phyloP scores from a whole-genome alignment of 2,888 invertebrate genomes.

The Nomada ruficornis region DNA sequence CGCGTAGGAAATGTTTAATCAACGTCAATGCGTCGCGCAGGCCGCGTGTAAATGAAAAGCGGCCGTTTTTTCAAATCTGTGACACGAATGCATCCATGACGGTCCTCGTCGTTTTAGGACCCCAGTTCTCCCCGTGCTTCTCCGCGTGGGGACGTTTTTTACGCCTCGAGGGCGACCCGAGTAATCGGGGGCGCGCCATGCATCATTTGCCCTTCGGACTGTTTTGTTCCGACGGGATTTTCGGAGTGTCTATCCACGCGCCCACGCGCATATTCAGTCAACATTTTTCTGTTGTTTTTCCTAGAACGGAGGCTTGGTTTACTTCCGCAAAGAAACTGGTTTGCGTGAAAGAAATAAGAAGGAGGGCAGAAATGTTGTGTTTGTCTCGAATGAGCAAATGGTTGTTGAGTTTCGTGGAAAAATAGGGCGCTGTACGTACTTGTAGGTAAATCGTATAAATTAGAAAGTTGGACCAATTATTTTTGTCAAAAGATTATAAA shows the following conservation, averaged over 20 bases:
- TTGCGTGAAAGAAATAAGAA: no score
- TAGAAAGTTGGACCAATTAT: no score
- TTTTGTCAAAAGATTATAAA: no score
- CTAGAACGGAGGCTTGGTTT: no score
- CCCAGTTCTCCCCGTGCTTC: slow-evolving; percentile 4
- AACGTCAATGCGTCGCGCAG: slow-evolving; percentile 34
- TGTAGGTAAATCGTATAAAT: no score
- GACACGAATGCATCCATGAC: slow-evolving; percentile 12
- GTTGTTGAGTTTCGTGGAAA: no score
- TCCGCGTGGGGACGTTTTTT: slow-evolving; percentile 25
- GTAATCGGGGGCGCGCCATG: slow-evolving; percentile 38
- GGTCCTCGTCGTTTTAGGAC: slow-evolving; percentile 24
- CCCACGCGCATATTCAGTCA: background rate
- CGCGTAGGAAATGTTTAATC: slow-evolving; percentile 36
- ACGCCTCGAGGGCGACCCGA: slow-evolving; percentile 24
- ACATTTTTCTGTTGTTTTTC: no score
- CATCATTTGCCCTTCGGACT: slow-evolving; percentile 56
- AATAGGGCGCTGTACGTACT: no score
- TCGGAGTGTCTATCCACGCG: slow-evolving; percentile 31
- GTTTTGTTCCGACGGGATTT: slow-evolving; percentile 64
- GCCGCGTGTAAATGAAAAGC: slow-evolving; percentile 32
- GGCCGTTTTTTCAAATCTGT: background rate
- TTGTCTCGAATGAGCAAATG: no score
- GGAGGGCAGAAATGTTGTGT: no score
- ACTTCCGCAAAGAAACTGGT: no score